Base-by-base conservation (phyloP, 1,140 invertebrate species). In the Leptoteleia sp. region DNA sequence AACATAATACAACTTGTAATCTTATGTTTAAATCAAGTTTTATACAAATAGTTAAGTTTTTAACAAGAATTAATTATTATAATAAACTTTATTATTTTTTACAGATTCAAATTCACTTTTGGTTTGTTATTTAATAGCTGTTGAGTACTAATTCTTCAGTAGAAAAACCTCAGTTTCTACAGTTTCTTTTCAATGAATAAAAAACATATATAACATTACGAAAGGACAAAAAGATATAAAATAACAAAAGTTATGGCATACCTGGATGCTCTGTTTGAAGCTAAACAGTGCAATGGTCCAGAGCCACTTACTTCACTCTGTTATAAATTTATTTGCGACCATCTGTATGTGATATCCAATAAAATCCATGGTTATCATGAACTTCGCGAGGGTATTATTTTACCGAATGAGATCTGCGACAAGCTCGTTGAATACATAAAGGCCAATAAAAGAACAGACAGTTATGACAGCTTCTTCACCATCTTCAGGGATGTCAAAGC, bases 331-430 rank as follows among this genome's bases (percentile, higher is more conserved):
- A 91, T 94, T 29, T 91, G 93, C 61, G 90, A 92, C 72, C 89
- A 93, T 85, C 77, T 93, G n/a, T 89, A 92, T 43, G 91, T 92
- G 7, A 91, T 94, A 55, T 92, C 92, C 38, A 83, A 82, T 15
- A 83, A 79, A 35, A 83, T 83, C 48, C 76, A 82, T 47, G 88
- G 85, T 3, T 84, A 87, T 29, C 81, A 89, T 55, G 82, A 75
- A 65, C 85, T 92, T 25, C 89, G 84, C 61, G 86, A 89, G 76
- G 92, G 91, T 31, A 82, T 94, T 27, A 90, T 89, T 65, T 89
- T 94, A 35, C 94, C 93, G 4, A 92, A 91, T 75, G 94, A 93
- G 87, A 93, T 94, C 70, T 94, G 94, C 83, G 93, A 95, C 83
- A 91, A 90, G 84, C 87, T 95, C 11, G 87, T 96, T 3, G 86